These are phyloP conservation scores for Osmerus mordax DNA, from an alignment of 2,113 vertebrate genomes.

Conservation along the genomic window DNA sequence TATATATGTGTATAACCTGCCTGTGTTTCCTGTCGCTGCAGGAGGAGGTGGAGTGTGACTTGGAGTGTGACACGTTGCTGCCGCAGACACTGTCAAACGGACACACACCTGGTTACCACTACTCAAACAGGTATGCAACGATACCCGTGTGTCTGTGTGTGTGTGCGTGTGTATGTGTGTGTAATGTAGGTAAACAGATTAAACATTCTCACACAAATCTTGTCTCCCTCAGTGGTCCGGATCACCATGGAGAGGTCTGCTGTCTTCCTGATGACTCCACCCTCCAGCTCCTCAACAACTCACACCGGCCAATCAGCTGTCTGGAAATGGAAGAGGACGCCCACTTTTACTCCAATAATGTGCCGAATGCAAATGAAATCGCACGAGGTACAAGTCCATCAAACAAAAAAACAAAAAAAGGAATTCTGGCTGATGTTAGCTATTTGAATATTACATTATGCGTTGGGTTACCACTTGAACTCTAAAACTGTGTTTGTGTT, in stretches of 20 bases:
- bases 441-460: background rate
- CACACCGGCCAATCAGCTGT: constrained; percentile 59
- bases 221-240: constrained; percentile 49
- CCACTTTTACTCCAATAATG: constrained; percentile 21
- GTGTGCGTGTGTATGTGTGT: background rate
- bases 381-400: constrained; percentile 44
- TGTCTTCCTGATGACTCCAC: constrained; percentile 75
- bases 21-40: constrained; percentile 29
- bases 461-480: background rate
- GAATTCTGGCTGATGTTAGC: background rate
- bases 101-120: constrained; percentile 65
- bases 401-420: background rate
- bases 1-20: background rate
- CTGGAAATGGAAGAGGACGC: constrained; percentile 48
- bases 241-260: constrained; percentile 59
- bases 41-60: constrained; percentile 73
- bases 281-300: constrained; percentile 71
- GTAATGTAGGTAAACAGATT: no score
- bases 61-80: constrained; percentile 71
- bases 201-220: background rate
- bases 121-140: constrained; percentile 72
- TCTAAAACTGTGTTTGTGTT: background rate
- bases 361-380: constrained; percentile 26
- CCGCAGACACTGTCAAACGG: constrained; percentile 70
- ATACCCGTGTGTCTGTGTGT: background rate